Conservation (phyloP, 92 coral and sea anemone genomes). For the Zoanthus sociatus region DNA sequence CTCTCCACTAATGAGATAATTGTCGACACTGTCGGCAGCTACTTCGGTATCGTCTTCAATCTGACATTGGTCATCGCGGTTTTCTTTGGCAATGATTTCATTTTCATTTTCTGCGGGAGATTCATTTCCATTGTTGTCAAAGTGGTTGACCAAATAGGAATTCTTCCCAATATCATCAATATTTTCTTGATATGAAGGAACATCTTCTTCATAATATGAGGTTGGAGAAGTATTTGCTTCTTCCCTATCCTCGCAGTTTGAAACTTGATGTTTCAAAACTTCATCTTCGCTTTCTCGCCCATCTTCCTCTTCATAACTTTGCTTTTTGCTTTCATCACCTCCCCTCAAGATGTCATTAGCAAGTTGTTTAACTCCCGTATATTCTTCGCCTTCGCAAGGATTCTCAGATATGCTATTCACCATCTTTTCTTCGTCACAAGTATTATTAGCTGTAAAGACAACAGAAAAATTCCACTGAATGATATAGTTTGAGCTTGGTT, state of each 20-base stretch:
- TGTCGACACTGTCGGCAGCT: slow-evolving; percentile 18
- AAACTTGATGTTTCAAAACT: background rate
- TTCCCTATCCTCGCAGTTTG: background rate
- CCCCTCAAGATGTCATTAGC: background rate
- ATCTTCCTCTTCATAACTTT: background rate
- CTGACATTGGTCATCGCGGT: slow-evolving; percentile 33
- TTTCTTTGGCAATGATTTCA: slow-evolving; percentile 21
- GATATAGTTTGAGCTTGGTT: slow-evolving; percentile 25
- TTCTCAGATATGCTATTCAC: slow-evolving; percentile 13
- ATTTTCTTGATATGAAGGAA: background rate
- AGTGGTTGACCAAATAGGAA: slow-evolving; percentile 11
- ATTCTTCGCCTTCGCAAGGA: background rate
- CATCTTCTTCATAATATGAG: background rate
- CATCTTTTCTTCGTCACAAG: slow-evolving; percentile 7
- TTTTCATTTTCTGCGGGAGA: slow-evolving; percentile 9
- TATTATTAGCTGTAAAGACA: slow-evolving; percentile 3
- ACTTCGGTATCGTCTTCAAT: background rate
- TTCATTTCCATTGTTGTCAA: background rate
- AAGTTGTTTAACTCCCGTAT: background rate
- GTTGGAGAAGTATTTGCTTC: background rate
- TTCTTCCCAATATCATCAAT: background rate
- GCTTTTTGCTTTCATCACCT: background rate
- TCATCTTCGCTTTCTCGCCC: background rate
- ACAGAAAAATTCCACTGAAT: background rate
- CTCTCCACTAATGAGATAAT: background rate